Conservation (phyloP, 2,888 invertebrate genomes). For the Cephus sareptanus region DNA sequence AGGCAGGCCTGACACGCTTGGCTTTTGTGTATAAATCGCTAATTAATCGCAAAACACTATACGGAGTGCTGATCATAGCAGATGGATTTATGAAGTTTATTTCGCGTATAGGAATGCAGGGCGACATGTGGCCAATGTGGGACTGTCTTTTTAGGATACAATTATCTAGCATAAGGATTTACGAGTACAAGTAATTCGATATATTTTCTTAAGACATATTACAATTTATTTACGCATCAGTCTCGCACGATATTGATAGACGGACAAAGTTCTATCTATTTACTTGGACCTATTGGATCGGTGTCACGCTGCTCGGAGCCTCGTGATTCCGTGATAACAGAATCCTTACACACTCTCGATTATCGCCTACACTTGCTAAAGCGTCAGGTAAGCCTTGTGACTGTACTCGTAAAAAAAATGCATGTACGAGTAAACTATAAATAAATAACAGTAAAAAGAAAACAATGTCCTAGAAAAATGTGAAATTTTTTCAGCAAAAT, state of each 20-base stretch:
- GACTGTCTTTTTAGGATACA: background rate
- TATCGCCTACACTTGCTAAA: background rate
- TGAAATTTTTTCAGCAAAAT: too few relatives aligned
- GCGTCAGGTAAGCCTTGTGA: background rate
- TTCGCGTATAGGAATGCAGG: conserved; percentile 10
- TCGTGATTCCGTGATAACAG: background rate
- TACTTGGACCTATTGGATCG: background rate
- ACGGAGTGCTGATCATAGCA: background rate
- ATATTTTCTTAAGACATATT: background rate
- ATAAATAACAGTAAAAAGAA: too few relatives aligned
- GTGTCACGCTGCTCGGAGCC: background rate
- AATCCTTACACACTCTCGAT: background rate
- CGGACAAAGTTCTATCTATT: background rate
- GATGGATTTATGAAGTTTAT: conserved; percentile 17
- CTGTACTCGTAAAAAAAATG: background rate
- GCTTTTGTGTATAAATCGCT: conserved; percentile 9
- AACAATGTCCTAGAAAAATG: too few relatives aligned
- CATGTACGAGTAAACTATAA: background rate
- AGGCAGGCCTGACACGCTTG: background rate
- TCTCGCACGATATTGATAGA: background rate
- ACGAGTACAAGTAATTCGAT: background rate
- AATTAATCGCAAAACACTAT: conserved; percentile 18
- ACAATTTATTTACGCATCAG: background rate
- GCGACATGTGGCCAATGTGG: conserved; percentile 20
- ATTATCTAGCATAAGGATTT: background rate